Evolutionary conservation across 2,113 vertebrate species (phyloP), one percentile per base, ranked within the genome.

Genomic region (Rhinichthys klamathensis): DNA sequence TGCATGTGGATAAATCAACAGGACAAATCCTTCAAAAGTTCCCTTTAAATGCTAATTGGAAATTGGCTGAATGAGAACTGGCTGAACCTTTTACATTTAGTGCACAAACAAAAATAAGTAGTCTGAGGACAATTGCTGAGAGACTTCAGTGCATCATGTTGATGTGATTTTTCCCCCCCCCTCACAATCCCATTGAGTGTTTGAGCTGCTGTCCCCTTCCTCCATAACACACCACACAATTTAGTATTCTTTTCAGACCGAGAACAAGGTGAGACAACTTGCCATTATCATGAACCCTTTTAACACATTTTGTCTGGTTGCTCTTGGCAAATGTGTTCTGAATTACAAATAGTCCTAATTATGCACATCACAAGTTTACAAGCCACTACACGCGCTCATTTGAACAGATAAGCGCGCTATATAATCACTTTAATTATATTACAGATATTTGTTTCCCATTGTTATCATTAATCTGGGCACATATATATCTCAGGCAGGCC

Each of bases 391-490:
- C 8, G 3, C 0, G 13, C 65, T 83, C 51, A 38, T 83, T 38
- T 58, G 23, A 58, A 54, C 44, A 83, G 67, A 72, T 83, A 73
- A 70, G 65, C 67, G 38, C 1, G 2, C 79, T 67, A 67, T 38
- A 70, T 38, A 82, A 82, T 69, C 80, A 25, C 46, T 69, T 82
- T 70, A 30, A 82, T 82, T 65, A 44, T 65, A 80, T 80, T 35
- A 35, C 61, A 65, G 61, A 51, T 35, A 32, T 78, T 51, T 54
- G 61, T 70, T 16, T 3, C 41, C 11, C 21, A 54, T 65, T 65
- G 46, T 54, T 70, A 70, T 82, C 63, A 51, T 13, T 72, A 70
- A 65, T 78, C 51, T 78, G 72, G 46, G 51, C 21, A 27, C 51
- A 25, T 73, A 41, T 32, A 74, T 54, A 41, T 65, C 49, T 41